phyloP scores from a whole-genome alignment of 2,888 invertebrate genomes.

The Anticlea derivata region DNA sequence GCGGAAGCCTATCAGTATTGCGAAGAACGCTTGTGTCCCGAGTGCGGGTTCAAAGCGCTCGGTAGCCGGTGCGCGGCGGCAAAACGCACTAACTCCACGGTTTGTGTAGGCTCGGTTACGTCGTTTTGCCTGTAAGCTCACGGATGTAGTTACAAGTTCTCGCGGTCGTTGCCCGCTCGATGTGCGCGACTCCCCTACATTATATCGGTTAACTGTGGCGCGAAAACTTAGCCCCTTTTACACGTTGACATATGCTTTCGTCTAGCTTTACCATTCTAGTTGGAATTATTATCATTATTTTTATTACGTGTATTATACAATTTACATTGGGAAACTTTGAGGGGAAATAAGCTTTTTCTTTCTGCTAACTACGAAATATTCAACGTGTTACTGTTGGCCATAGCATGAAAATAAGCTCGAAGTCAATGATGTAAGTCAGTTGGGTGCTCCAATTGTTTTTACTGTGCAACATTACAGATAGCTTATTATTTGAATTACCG shows the following conservation, averaged over 20 bases:
- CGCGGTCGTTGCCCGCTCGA: slow-evolving; percentile 79
- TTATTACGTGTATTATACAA: too few relatives aligned
- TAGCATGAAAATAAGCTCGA: background rate
- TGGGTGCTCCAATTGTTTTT: slow-evolving; percentile 13
- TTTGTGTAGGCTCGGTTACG: slow-evolving; percentile 52
- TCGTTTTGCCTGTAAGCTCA: slow-evolving; percentile 53
- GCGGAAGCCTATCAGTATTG: slow-evolving; percentile 64
- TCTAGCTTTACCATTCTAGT: slow-evolving; percentile 6
- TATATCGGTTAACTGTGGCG: slow-evolving; percentile 73
- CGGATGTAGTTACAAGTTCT: slow-evolving; percentile 82
- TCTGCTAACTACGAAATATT: background rate
- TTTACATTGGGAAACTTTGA: too few relatives aligned
- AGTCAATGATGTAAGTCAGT: slow-evolving; percentile 2
- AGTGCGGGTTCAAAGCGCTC: slow-evolving; percentile 72
- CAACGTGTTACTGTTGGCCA: too few relatives aligned
- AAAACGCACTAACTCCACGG: slow-evolving; percentile 50
- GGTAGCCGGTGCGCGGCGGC: slow-evolving; percentile 38
- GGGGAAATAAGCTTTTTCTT: too few relatives aligned
- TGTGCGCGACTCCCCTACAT: slow-evolving; percentile 70
- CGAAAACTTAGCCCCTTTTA: slow-evolving; percentile 52
- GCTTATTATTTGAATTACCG: slow-evolving; percentile 8
- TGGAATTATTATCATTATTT: background rate
- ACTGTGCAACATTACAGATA: background rate
- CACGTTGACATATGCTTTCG: slow-evolving; percentile 37
- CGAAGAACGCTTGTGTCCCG: slow-evolving; percentile 60